A percentile compares a stretch with the other conserved stretches of the same genome.
Evolutionary conservation across 2,113 vertebrate species (phyloP).

Genomic region (Garra rufa): DNA sequence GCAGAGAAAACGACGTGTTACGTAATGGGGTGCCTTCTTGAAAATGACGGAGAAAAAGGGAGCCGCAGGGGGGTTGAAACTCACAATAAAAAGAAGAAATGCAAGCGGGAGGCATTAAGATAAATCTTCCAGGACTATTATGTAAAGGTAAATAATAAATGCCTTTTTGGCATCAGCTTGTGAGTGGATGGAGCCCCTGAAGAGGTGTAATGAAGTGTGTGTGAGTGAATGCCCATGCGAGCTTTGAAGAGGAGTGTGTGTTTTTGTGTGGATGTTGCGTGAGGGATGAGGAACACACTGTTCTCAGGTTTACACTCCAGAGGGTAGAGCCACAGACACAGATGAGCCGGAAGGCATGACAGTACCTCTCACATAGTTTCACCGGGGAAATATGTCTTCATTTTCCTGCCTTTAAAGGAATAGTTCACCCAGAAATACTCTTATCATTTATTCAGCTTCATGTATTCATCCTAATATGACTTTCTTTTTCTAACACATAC

Average conservation of each 20-base stretch:
- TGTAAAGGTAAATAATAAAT: conserved; percentile 42
- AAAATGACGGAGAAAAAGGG: conserved; percentile 27
- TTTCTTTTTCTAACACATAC: not conserved
- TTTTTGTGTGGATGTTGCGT: conserved; percentile 34
- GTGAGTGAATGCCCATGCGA: conserved; percentile 11
- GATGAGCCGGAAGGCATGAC: conserved; percentile 23
- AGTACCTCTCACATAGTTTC: conserved; percentile 1
- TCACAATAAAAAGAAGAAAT: conserved; percentile 1
- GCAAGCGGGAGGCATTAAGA: conserved; percentile 33
- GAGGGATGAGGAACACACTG: conserved; percentile 41
- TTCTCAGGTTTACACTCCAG: conserved; percentile 38
- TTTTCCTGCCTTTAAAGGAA: not conserved
- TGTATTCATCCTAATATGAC: not conserved
- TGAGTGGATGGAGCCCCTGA: conserved; percentile 39
- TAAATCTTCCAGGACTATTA: conserved; percentile 37
- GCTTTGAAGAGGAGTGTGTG: not conserved
- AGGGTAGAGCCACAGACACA: conserved; percentile 10
- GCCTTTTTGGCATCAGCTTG: conserved; percentile 27
- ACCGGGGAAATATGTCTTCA: not conserved
- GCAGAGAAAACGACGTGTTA: conserved; percentile 34
- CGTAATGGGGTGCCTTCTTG: conserved; percentile 43
- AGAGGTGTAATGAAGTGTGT: conserved; percentile 38
- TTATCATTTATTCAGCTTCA: not conserved
- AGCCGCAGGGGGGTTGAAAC: conserved; percentile 26
- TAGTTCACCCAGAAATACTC: not conserved